These are phyloP conservation scores for Ormyrus labotus DNA, from an alignment of 2,888 invertebrate genomes.

Conservation along the genomic window DNA sequence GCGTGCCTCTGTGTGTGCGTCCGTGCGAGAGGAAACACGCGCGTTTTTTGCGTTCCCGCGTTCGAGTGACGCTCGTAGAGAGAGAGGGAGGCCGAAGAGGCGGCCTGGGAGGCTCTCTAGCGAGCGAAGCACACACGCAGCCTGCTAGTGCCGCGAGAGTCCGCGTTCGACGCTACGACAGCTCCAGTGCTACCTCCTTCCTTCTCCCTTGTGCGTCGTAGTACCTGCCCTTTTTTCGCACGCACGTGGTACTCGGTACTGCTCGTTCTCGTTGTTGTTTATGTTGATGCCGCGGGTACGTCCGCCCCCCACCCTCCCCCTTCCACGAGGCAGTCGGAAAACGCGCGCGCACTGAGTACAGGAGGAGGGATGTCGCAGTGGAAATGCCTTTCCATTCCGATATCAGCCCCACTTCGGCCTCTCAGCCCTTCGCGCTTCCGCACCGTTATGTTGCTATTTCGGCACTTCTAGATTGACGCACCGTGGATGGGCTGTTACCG, in stretches of 20 bases:
- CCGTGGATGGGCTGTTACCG: no score
- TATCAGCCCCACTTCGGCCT: no score
- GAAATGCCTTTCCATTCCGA: no score
- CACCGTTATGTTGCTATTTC: no score
- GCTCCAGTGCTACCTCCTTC: not conserved
- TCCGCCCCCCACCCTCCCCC: no score
- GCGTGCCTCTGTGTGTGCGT: no score
- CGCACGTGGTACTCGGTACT: not conserved
- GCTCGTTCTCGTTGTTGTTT: not conserved
- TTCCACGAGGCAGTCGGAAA: no score
- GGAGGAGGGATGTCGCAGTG: no score
- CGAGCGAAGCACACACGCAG: not conserved
- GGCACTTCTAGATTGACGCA: no score
- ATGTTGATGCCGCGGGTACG: no score
- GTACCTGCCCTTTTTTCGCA: not conserved
- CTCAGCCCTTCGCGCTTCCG: no score
- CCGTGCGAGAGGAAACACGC: not conserved
- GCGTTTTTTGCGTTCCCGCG: not conserved
- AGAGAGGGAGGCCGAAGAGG: not conserved
- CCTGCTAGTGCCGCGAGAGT: constrained; percentile 4
- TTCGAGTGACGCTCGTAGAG: not conserved
- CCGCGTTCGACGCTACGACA: not conserved
- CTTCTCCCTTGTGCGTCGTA: not conserved
- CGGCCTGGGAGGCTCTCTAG: not conserved
- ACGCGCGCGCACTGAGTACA: no score